phyloP scores from a whole-genome alignment of 2,888 invertebrate species.

The Ernsta delagoae region DNA sequence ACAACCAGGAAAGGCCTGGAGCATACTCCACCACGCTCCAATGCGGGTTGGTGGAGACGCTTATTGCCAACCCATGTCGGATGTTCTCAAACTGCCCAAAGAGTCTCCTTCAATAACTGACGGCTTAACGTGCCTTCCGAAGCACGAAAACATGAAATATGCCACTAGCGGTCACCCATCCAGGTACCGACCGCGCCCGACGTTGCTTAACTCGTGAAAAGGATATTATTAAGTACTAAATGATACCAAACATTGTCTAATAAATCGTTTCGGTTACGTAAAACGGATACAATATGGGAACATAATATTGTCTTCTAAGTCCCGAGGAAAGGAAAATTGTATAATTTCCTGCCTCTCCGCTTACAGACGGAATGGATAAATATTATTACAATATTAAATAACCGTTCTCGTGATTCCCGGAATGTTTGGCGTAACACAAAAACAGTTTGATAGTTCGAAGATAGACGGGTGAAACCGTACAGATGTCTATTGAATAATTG shows the following conservation, averaged over 20 bases:
- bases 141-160: no score
- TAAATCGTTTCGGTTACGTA: not conserved
- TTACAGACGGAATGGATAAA: not conserved
- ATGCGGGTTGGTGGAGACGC: no score
- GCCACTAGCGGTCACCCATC: no score
- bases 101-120: no score
- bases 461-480: not conserved
- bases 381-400: slow-evolving; percentile 8
- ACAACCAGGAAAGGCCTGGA: no score
- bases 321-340: not conserved
- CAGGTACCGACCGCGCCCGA: no score
- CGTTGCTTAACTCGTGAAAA: no score
- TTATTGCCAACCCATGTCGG: no score
- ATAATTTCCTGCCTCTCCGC: not conserved
- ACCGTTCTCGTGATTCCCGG: not conserved
- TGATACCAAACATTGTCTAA: not conserved
- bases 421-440: not conserved
- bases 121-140: no score
- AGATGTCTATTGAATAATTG: not conserved
- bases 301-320: not conserved
- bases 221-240: not conserved
- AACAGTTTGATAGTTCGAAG: not conserved
- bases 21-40: no score
- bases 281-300: not conserved
- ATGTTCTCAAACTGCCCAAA: no score